phyloP scores from a whole-genome alignment of 2,888 invertebrate genomes.

The Agriopis leucophaearia region DNA sequence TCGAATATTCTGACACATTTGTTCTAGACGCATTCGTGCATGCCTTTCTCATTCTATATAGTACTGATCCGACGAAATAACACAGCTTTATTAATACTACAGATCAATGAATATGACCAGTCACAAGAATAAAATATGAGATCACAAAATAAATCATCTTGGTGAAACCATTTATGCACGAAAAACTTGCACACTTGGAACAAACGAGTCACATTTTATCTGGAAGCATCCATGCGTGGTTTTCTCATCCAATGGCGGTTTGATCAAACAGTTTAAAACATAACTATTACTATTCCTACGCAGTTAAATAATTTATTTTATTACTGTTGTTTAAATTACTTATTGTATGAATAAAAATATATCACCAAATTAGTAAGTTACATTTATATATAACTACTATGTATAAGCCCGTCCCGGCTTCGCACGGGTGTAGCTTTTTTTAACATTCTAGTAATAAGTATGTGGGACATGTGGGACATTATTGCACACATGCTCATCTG shows the following conservation, averaged over 20 bases:
- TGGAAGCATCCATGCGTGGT: constrained; percentile 67
- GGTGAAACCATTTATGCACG: not conserved
- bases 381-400: no score
- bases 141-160: not conserved
- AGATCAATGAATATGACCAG: constrained; percentile 12
- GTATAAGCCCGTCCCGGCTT: no score
- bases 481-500: no score
- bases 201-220: constrained; percentile 72
- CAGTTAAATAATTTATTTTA: no score
- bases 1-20: constrained; percentile 71
- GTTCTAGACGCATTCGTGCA: constrained; percentile 69
- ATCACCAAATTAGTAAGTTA: no score
- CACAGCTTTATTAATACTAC: constrained; percentile 44
- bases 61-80: constrained; percentile 67
- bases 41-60: constrained; percentile 66
- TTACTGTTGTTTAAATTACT: no score
- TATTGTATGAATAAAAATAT: no score
- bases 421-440: no score
- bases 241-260: constrained; percentile 66
- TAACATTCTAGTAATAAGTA: no score
- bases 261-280: constrained; percentile 55
- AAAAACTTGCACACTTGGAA: constrained; percentile 66
- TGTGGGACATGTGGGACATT: no score
- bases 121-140: not conserved
- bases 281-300: not conserved